Conservation (phyloP, 2,113 vertebrate genomes). For the Clarias macrocephalus region DNA sequence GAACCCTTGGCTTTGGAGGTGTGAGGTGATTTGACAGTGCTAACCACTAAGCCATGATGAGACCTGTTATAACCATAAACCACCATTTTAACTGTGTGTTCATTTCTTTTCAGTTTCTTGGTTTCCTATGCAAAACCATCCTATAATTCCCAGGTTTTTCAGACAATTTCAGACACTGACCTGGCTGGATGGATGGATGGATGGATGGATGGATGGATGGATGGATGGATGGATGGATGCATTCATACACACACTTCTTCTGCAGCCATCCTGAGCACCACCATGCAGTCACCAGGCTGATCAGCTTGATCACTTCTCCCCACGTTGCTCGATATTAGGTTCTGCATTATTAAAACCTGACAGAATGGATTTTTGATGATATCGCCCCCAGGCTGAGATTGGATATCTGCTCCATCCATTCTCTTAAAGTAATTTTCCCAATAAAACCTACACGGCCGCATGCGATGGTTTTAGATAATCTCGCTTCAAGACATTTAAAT, state of each 20-base stretch:
- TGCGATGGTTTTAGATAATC: constrained; percentile 11
- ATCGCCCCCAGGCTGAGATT: constrained; percentile 38
- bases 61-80: too few relatives aligned
- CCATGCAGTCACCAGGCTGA: constrained; percentile 15
- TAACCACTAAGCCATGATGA: too few relatives aligned
- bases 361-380: constrained; percentile 49
- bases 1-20: too few relatives aligned
- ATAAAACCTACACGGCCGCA: constrained; percentile 25
- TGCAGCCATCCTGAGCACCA: not conserved
- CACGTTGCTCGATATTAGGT: constrained; percentile 72
- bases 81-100: not conserved
- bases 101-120: not conserved
- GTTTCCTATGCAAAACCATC: not conserved
- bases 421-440: constrained; percentile 41
- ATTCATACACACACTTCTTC: not conserved
- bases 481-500: constrained; percentile 8
- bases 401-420: constrained; percentile 32
- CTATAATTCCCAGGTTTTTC: not conserved
- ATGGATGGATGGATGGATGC: not conserved
- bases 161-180: not conserved
- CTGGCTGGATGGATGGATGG: too few relatives aligned
- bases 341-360: constrained; percentile 74
- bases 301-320: constrained; percentile 50
- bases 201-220: not conserved
- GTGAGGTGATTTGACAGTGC: too few relatives aligned